Evolutionary conservation across 2,797 vertebrate genomes (phyloP), one percentile per base, ranked within the genome.

Genomic region (Cossypha polioptera): DNA sequence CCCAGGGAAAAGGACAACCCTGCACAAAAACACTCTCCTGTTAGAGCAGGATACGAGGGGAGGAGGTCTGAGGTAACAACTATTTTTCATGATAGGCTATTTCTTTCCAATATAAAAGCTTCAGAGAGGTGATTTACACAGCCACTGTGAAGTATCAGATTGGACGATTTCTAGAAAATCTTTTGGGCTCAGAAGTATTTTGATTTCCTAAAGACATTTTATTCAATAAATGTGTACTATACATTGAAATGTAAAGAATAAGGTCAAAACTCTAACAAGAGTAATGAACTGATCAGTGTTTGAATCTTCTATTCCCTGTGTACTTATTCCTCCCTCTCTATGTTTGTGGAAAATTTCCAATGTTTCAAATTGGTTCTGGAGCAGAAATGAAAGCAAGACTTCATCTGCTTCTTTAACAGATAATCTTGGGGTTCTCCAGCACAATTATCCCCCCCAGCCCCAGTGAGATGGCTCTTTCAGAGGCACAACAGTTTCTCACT

Each of bases 41-140:
- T 22, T 31, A 28, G 47, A 78, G 26, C 18, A 40, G 1, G 1
- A 25, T 26, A 43, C 0, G 0, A 22, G 47, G 15, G 28, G 1
- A 62, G 7, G 72, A 38, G 8, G 43, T 29, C 28, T 1, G 1
- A 85, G 18, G n/a, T 8, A 65, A 68, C 1, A 5, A 17, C 45
- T 65, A 61, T 67, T 72, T 51, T 13, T 29, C 73, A 51, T 69
- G 75, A 19, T 26, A 43, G 35, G 29, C 18, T 76, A 16, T 77
- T 91, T 74, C 18, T 61, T 90, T 88, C 65, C 47, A 63, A 21
- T 17, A 7, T 31, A 53, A 94, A 73, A 76, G 43, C 36, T 57
- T 67, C 68, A 74, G 40, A 88, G 51, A 69, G 74, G 45, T 55
- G 57, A 80, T 83, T 86, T 93, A 80, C 48, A 53, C 48, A 80